Evolutionary conservation across 2,113 vertebrate genomes (phyloP).

Genomic region (Mellivora capensis): DNA sequence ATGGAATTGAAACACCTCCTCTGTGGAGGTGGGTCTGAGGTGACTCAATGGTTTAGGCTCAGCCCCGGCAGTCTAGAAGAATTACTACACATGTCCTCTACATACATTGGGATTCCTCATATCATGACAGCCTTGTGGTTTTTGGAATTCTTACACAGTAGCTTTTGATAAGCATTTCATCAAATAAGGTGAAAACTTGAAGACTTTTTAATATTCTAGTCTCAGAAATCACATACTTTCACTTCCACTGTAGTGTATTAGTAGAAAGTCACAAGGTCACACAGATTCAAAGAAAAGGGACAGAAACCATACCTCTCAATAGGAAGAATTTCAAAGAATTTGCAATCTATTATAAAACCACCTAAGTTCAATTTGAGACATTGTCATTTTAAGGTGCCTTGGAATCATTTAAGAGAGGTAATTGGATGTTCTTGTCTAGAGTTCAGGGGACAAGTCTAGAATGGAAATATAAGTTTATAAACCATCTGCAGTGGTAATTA

Average conservation of each 20-base stretch:
- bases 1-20: neutral
- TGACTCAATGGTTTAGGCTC: neutral
- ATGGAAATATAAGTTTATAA: neutral
- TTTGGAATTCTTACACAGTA: neutral
- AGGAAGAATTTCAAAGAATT: neutral
- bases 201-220: neutral
- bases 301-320: neutral
- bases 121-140: neutral
- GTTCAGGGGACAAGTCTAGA: neutral
- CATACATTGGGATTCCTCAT: neutral
- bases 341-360: neutral
- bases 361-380: neutral
- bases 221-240: neutral
- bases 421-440: neutral
- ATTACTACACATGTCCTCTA: neutral
- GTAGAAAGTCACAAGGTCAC: neutral
- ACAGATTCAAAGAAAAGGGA: neutral
- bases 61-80: neutral
- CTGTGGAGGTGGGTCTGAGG: neutral
- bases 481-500: neutral
- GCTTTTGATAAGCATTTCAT: neutral
- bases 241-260: neutral
- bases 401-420: neutral
- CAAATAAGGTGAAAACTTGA: neutral
- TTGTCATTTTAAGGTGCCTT: neutral